Percentiles rank a stretch among this genome's conserved stretches.
Evolutionary conservation across 1,140 invertebrate species (phyloP).

Genomic region (Drosophila ironensis): DNA sequence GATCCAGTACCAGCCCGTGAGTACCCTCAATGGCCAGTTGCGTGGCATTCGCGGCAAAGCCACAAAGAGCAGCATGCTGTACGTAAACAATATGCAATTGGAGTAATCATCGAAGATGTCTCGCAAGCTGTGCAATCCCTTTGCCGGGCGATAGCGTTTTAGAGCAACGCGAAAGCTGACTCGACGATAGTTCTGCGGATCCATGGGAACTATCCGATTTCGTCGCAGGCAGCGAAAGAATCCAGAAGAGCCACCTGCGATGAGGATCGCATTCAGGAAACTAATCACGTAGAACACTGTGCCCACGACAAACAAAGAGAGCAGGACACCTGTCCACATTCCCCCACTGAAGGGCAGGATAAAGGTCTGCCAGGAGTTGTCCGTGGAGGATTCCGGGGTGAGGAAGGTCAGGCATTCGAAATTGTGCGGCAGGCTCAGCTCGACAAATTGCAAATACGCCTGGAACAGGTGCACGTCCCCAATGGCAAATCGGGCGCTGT

Average conservation of each 20-base stretch:
- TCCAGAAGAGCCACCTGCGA: not conserved
- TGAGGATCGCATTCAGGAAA: constrained; percentile 53
- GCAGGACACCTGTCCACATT: constrained; percentile 75
- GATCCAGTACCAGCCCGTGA: constrained; percentile 93
- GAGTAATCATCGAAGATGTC: constrained; percentile 87
- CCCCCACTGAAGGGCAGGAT: constrained; percentile 87
- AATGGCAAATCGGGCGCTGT: constrained; percentile 88
- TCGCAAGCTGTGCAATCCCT: not conserved
- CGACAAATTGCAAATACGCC: constrained; percentile 86
- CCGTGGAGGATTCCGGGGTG: constrained; percentile 89
- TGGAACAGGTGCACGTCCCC: constrained; percentile 90
- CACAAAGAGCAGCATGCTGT: constrained; percentile 89
- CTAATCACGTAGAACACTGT: constrained; percentile 69
- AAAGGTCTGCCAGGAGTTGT: constrained; percentile 92
- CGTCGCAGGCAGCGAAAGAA: constrained; percentile 48
- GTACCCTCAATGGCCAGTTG: constrained; percentile 89
- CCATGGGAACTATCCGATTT: not conserved
- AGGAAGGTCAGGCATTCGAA: constrained; percentile 92
- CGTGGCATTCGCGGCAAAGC: constrained; percentile 88
- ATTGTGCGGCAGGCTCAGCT: constrained; percentile 90
- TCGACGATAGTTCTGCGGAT: constrained; percentile 15
- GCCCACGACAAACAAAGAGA: constrained; percentile 72
- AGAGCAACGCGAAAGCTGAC: constrained; percentile 55
- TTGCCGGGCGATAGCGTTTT: constrained; percentile 19
- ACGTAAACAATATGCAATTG: constrained; percentile 90